These are phyloP conservation scores for Aphelocoma californica DNA, from an alignment of 2,797 vertebrate genomes.

Conservation along the genomic window DNA sequence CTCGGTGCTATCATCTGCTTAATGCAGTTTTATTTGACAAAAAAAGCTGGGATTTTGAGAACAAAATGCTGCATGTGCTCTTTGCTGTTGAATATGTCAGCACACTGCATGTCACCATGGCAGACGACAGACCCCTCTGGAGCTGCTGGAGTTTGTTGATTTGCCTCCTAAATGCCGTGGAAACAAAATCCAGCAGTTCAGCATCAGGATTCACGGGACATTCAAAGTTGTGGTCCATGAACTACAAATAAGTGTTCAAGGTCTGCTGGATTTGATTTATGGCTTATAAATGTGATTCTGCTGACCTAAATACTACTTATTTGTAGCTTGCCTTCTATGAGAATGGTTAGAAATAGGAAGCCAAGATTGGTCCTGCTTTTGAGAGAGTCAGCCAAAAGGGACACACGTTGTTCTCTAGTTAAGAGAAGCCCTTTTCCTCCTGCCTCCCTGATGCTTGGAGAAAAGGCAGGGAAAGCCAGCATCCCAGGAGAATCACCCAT, in stretches of 20 bases:
- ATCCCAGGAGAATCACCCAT: not conserved
- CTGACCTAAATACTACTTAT: not conserved
- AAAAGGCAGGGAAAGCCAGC: not conserved
- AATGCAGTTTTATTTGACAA: not conserved
- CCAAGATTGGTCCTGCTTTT: not conserved
- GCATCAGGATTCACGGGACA: not conserved
- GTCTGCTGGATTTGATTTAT: constrained; percentile 27
- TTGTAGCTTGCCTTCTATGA: not conserved
- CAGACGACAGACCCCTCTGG: not conserved
- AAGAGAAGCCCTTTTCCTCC: not conserved
- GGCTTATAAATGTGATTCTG: not conserved
- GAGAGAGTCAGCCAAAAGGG: not conserved
- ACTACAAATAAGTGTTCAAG: not conserved
- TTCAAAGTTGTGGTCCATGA: not conserved
- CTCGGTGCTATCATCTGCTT: not conserved
- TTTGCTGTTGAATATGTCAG: not conserved
- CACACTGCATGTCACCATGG: rapidly evolving
- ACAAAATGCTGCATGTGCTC: not conserved
- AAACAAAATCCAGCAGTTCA: not conserved
- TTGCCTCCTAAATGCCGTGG: not conserved
- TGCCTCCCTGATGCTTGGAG: not conserved
- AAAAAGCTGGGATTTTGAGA: constrained; percentile 7
- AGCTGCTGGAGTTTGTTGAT: not conserved
- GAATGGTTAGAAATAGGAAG: not conserved
- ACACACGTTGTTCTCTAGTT: not conserved